These are phyloP conservation scores for Champsocephalus esox DNA, from an alignment of 2,797 vertebrate genomes.

Conservation along the genomic window DNA sequence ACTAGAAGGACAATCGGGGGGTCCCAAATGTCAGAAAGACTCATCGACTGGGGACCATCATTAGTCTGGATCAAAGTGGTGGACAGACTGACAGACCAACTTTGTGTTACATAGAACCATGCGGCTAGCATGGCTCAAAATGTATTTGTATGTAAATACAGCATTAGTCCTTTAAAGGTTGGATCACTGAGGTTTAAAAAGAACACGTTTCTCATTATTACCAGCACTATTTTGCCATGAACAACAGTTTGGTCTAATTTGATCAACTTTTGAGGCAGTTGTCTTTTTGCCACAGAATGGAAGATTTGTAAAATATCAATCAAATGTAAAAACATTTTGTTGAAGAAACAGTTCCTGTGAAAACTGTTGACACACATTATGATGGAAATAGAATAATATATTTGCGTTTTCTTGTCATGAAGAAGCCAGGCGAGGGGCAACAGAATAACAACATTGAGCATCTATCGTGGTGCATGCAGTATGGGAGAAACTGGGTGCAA, in stretches of 20 bases:
- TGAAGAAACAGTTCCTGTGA: neutral
- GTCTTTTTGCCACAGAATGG: neutral
- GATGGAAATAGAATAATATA: neutral
- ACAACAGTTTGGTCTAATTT: neutral
- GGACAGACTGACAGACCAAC: neutral
- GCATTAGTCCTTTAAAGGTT: neutral
- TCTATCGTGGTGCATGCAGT: neutral
- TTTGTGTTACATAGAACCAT: neutral
- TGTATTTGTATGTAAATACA: neutral
- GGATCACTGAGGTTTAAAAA: neutral
- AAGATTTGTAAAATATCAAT: neutral
- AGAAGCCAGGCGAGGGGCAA: slow-evolving; percentile 27
- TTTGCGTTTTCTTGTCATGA: neutral
- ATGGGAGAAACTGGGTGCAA: slow-evolving; percentile 2
- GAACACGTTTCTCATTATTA: neutral
- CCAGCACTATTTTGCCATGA: neutral
- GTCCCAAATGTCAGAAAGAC: neutral
- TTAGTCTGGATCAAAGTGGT: neutral
- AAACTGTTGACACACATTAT: neutral
- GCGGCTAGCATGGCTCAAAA: neutral
- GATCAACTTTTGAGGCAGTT: neutral
- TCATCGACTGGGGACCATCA: no score
- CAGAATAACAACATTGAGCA: slow-evolving; percentile 1
- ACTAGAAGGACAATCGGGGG: neutral
- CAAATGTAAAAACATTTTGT: neutral